Evolutionary conservation across 1,140 invertebrate genomes (phyloP).

Genomic region (Phortica variegata): DNA sequence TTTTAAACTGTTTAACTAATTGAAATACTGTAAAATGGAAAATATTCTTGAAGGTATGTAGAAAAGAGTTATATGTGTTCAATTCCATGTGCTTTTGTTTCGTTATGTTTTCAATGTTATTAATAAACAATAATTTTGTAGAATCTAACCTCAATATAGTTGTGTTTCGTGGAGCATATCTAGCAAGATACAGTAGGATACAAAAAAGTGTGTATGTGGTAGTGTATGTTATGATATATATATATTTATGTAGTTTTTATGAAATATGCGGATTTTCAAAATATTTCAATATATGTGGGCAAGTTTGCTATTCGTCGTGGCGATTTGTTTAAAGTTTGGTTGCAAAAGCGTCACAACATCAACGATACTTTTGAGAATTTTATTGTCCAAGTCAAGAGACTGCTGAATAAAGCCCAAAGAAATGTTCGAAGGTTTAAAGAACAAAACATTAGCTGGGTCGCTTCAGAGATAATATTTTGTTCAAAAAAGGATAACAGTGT

Average conservation of each 20-base stretch:
- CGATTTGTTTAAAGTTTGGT: neutral
- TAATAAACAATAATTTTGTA: neutral
- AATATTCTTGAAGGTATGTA: neutral
- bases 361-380: neutral
- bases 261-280: neutral
- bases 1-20: too few species aligned
- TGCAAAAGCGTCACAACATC: neutral
- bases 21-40: too few species aligned
- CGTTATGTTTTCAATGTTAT: neutral
- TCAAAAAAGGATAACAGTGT: neutral
- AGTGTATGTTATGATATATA: neutral
- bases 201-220: neutral
- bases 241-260: neutral
- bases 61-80: conserved; percentile 1
- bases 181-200: too few species aligned
- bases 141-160: neutral
- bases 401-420: conserved; percentile 2
- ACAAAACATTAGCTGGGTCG: neutral
- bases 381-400: neutral
- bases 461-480: neutral
- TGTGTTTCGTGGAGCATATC: neutral
- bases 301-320: neutral
- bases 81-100: conserved; percentile 1
- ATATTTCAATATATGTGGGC: neutral
- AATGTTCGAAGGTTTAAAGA: neutral